Evolutionary conservation across 2,888 invertebrate species (phyloP), one percentile per base, ranked within the genome.

Genomic region (Odontocolon sp.): DNA sequence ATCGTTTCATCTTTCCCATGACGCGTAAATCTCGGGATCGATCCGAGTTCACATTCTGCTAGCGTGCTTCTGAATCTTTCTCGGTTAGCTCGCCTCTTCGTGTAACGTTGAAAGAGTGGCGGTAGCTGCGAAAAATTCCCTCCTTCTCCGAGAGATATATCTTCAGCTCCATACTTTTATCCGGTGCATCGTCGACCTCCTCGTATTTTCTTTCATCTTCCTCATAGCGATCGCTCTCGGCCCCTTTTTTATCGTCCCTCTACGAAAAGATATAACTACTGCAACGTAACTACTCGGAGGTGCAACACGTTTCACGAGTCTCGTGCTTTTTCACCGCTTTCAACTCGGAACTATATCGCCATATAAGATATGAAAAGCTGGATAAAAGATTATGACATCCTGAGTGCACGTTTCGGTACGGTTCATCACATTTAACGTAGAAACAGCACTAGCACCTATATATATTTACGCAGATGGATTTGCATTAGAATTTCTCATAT

Each of bases 131-230:
- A 16, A 18, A 47, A 31, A 68, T 63, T 45, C 64, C 33, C n/a
- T 33, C 28, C 47, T 69, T 28, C n/a, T 33, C 28, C 21, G 40
- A 18, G 45, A 59, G 70, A 76, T 76, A 70, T 76, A 75, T 75
- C 70, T 57, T 59, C 57, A 18, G 38, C 63, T 54, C 42, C 66
- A 64, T 64, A 70, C 70, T 76, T 73, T 76, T 75, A 70, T 66
- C 66, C 59, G 59, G 52, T 66, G 57, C 75, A 76, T 42, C 66
- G 59, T 59, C 66, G 66, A 70, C 45, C 64, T 50, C 69, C 45
- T 52, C 52, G 36, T 45, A 52, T 54, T 52, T 54, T 66, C 42
- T 66, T 45, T 28, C 42, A 45, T 26, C 28, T 47, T 45, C 47
- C 59, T 59, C 45, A 14, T 14, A 18, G 21, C 16, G 3, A 45